phyloP scores from a whole-genome alignment of 2,797 vertebrate genomes.

The Pantherophis vulpinus region DNA sequence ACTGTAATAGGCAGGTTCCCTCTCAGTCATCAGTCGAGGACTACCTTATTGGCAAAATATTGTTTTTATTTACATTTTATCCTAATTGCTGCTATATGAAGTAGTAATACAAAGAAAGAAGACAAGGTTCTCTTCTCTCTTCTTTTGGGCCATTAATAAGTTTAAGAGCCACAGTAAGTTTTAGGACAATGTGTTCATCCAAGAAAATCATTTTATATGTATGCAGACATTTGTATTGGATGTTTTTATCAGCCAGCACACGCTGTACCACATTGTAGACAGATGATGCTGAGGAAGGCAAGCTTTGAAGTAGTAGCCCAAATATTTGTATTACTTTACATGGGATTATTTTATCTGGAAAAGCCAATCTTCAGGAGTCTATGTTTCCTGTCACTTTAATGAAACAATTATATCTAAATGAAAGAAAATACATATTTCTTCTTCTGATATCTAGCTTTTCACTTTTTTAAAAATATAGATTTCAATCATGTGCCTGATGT shows the following conservation, averaged over 20 bases:
- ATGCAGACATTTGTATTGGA: conserved; percentile 45
- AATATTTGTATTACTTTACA: conserved; percentile 4
- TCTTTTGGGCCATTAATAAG: not conserved
- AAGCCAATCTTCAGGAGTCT: conserved; percentile 5
- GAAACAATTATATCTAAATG: conserved; percentile 8
- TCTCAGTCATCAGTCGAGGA: not conserved
- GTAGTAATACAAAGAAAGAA: not conserved
- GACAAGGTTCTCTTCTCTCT: not conserved
- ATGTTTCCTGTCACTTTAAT: not conserved
- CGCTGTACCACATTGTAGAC: conserved; percentile 41
- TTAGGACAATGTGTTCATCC: conserved; percentile 23
- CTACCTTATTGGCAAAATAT: not conserved
- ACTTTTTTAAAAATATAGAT: conserved; percentile 73
- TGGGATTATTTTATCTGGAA: conserved; percentile 10
- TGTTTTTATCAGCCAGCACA: conserved; percentile 22
- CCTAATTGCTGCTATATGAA: not conserved
- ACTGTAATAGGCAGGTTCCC: not conserved
- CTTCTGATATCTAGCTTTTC: conserved; percentile 14
- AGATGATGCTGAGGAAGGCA: conserved; percentile 27
- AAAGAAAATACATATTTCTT: conserved; percentile 7
- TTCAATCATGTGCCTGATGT: conserved; percentile 82
- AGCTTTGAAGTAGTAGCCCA: conserved; percentile 43
- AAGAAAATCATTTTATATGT: conserved; percentile 31
- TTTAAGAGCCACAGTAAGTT: not conserved
- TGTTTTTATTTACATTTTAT: not conserved